Evolutionary conservation across 1,140 invertebrate genomes (phyloP), one percentile per base, ranked within the genome.

Genomic region (Oedothorax gibbosus): DNA sequence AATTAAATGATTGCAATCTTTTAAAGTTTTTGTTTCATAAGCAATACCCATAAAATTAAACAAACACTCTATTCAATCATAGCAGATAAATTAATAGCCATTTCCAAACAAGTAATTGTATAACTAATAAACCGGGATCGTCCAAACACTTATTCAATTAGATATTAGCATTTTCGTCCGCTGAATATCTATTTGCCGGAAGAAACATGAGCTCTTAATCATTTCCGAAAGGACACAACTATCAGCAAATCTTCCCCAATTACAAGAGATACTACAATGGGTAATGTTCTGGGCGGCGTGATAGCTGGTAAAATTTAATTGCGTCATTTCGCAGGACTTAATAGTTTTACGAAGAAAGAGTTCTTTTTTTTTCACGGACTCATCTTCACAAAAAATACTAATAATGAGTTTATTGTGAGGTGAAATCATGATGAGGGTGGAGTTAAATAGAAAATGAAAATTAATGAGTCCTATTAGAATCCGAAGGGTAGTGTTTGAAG

Each of bases 381-480:
- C 68, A 82, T 82, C 80, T 64, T 65, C 57, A 49, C 14, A 65
- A 79, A 66, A 60, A 62, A 20, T 77, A 60, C 64, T 35, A 66
- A 20, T 66, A 83, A 83, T 73, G 57, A 73, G 66, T 49, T 54
- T 54, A 73, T 81, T 81, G 66, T 71, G 20, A 11, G 35, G 35
- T 35, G 66, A 20, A 80, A 56, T 71, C 78, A 56, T 81, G 66
- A 71, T 15, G 81, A 66, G 72, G 81, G 81, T 66, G 81, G 71
- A 84, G 81, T 50, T 75, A 75, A 15, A 62, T 50, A 57, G 81
- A 66, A 84, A 84, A 84, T 83, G 71, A 84, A 84, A 84, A 84
- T 84, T 84, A 84, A 84, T 75, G 71, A 84, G 76, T 84, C 81
- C 68, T 84, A 84, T 84, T 84, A 82, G 80, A 82, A 72, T 82